A percentile compares a stretch with the other conserved stretches of the same genome.
Evolutionary conservation across 2,797 vertebrate species (phyloP).

Genomic region (Eptatretus atami): DNA sequence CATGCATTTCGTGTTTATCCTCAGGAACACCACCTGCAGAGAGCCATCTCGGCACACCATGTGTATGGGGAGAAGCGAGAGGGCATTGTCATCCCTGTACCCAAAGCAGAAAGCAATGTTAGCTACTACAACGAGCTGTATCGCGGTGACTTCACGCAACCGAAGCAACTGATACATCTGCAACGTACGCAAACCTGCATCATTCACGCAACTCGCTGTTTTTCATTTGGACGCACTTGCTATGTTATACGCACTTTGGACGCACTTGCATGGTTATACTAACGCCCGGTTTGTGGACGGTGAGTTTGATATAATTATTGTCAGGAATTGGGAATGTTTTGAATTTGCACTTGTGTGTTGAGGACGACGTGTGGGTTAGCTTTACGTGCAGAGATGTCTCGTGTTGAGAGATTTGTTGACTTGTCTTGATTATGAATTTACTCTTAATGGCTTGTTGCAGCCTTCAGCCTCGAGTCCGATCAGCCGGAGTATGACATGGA

Average conservation of each 20-base stretch:
- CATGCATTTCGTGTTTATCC: constrained; percentile 9
- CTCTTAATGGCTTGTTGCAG: not conserved
- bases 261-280: too few relatives aligned
- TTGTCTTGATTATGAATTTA: not conserved
- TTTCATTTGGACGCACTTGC: too few relatives aligned
- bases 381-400: not conserved
- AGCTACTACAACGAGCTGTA: constrained; percentile 63
- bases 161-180: constrained; percentile 74
- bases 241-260: too few relatives aligned
- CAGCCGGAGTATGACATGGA: constrained; percentile 66
- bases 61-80: constrained; percentile 73
- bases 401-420: not conserved
- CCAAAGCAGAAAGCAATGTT: constrained; percentile 53
- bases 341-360: constrained; percentile 5
- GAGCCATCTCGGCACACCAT: constrained; percentile 65
- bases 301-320: too few relatives aligned
- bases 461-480: constrained; percentile 4
- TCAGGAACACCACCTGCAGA: constrained; percentile 69
- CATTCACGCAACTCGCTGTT: too few relatives aligned
- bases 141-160: constrained; percentile 47
- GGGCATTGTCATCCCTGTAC: constrained; percentile 71
- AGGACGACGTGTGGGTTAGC: constrained; percentile 15
- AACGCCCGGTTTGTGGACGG: too few relatives aligned
- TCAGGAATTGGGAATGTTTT: too few relatives aligned
- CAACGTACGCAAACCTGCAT: constrained; percentile 34